A percentile compares a stretch with the other conserved stretches of the same genome.
Conservation (phyloP, 2,888 invertebrate genomes). For the Agrochola macilenta region DNA sequence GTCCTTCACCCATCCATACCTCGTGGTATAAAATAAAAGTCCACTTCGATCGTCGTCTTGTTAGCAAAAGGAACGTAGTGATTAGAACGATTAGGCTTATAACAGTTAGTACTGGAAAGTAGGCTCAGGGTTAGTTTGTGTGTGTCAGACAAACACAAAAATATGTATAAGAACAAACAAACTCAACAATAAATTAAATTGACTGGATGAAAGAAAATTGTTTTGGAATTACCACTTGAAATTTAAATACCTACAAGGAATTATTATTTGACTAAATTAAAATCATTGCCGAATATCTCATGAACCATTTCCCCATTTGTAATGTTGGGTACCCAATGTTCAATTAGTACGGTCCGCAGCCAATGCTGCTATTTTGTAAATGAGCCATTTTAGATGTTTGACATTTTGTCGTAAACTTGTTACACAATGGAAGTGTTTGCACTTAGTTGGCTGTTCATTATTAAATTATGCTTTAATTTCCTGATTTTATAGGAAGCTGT, state of each 20-base stretch:
- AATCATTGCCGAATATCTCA: slow-evolving; percentile 44
- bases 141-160: not conserved
- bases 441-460: slow-evolving; percentile 9
- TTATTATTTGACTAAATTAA: slow-evolving; percentile 7
- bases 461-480: not conserved
- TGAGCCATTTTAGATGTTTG: slow-evolving; percentile 59
- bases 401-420: slow-evolving; percentile 57
- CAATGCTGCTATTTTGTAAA: slow-evolving; percentile 37
- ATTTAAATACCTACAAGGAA: slow-evolving; percentile 1
- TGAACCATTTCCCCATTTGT: slow-evolving; percentile 36
- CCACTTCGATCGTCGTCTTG: not conserved
- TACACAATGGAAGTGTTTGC: slow-evolving; percentile 23
- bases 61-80: not conserved
- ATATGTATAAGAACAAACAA: not conserved
- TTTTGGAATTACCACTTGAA: not conserved
- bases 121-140: too few relatives aligned
- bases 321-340: slow-evolving; percentile 48
- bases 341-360: slow-evolving; percentile 49
- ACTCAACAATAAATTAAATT: not conserved
- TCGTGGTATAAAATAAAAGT: too few relatives aligned
- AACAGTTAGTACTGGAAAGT: too few relatives aligned
- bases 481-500: not conserved
- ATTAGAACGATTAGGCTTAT: not conserved
- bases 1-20: too few relatives aligned
- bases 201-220: not conserved